A percentile compares a stretch with the other conserved stretches of the same genome.
Conservation (phyloP, 2,797 vertebrate species). For the Channa striata region DNA sequence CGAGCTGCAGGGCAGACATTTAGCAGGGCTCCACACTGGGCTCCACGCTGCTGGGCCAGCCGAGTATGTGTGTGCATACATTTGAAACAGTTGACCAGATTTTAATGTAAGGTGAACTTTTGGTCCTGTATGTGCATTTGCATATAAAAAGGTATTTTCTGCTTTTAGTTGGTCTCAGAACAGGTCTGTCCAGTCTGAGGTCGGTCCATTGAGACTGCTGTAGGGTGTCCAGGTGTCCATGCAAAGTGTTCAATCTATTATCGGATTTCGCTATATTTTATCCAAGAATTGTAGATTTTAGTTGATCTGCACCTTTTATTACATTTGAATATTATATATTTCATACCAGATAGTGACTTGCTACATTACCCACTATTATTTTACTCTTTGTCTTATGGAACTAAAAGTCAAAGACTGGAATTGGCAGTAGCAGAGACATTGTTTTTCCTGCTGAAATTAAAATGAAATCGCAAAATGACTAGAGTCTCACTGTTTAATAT, state of each 20-base stretch:
- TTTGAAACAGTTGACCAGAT: conserved; percentile 57
- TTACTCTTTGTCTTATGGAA: background rate
- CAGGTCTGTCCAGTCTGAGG: background rate
- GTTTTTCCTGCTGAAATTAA: background rate
- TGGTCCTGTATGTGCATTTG: background rate
- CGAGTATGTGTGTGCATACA: conserved; percentile 48
- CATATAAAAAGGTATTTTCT: no score
- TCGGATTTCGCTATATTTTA: background rate
- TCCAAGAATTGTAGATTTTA: background rate
- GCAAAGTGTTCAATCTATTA: no score
- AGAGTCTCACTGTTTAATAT: background rate
- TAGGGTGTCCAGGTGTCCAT: background rate
- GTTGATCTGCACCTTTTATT: background rate
- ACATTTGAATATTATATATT: no score
- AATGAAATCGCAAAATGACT: background rate
- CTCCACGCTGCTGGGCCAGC: conserved; percentile 26
- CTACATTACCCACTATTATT: background rate
- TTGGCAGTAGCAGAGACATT: background rate
- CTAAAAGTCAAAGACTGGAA: background rate
- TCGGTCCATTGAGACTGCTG: background rate
- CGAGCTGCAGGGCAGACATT: conserved; percentile 53
- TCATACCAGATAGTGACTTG: conserved; percentile 3
- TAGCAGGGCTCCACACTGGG: conserved; percentile 27
- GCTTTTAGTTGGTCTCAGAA: conserved; percentile 7
- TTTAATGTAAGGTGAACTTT: conserved; percentile 29